Evolutionary conservation across 2,113 vertebrate species (phyloP), one percentile per base, ranked within the genome.

Genomic region (Panthera uncia): DNA sequence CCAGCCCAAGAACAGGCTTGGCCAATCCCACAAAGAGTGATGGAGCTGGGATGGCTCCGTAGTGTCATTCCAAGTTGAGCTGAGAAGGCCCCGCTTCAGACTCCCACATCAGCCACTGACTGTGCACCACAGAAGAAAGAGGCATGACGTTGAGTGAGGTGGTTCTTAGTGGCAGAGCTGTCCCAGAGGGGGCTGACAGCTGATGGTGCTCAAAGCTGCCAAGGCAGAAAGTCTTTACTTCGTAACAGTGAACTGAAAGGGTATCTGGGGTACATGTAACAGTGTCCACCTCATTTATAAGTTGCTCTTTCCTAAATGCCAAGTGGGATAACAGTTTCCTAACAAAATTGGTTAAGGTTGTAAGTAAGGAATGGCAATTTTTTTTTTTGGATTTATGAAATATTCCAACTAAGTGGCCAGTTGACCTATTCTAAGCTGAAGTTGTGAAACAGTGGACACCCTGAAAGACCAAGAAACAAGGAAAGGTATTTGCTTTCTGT

Each of bases 161-260:
- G 16, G 12, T 23, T 86, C 36, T 41, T 23, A 74, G 29, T 7
- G 27, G 33, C 18, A 12, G n/a, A 7, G 19, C 57, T 36, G 3
- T 71, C 11, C 7, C 23, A 14, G 4, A 21, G 29, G 36, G 18
- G 1, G 7, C 16, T 8, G 25, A 29, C 41, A 45, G 16, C 3
- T 27, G 29, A n/a, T 1, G 12, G 31, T 8, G 48, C 33, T 45
- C n/a, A n/a, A 3, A 80, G 36, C 0, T 23, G 16, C 0, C 0
- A 7, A 89, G 29, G 27, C 50, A 14, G 14, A 33, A 33, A 18
- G 33, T 78, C 8, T 19, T 33, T 41, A 65, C 27, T 83, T 79
- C 15, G 2, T 41, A 83, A 63, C 25, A 63, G n/a, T 18, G 29
- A 78, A 79, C 5, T 48, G 83, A 91, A 41, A 48, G n/a, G 18